phyloP scores from a whole-genome alignment of 2,113 vertebrate species.

The Platysteira castanea region DNA sequence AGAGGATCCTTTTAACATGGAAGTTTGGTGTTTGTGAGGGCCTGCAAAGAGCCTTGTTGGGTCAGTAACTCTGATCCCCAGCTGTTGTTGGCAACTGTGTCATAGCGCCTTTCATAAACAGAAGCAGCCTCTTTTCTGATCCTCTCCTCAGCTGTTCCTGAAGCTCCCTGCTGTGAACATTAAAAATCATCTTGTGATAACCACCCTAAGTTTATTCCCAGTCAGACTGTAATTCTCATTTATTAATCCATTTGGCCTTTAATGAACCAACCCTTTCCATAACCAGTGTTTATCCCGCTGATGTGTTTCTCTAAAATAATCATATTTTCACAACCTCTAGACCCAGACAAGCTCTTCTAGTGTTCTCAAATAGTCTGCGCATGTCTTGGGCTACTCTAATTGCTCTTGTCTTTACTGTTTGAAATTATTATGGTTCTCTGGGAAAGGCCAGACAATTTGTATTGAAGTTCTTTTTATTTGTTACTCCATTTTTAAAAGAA shows the following conservation, averaged over 20 bases:
- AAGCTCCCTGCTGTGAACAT: not conserved
- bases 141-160: not conserved
- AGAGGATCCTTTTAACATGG: not conserved
- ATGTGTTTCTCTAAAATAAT: not conserved
- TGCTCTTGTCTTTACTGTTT: not conserved
- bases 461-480: not conserved
- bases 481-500: not conserved
- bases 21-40: not conserved
- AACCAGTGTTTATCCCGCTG: not conserved
- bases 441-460: not conserved
- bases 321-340: not conserved
- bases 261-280: not conserved
- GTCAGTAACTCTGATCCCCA: not conserved
- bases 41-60: not conserved
- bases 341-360: not conserved
- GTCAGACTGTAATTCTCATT: not conserved
- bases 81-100: not conserved
- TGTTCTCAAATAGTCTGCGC: not conserved
- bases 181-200: not conserved
- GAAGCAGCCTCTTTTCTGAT: not conserved
- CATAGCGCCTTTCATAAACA: not conserved
- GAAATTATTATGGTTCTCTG: not conserved
- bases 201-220: not conserved
- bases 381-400: not conserved
- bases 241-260: not conserved